phyloP scores from a whole-genome alignment of 2,113 vertebrate species.

The Bothrops jararaca region DNA sequence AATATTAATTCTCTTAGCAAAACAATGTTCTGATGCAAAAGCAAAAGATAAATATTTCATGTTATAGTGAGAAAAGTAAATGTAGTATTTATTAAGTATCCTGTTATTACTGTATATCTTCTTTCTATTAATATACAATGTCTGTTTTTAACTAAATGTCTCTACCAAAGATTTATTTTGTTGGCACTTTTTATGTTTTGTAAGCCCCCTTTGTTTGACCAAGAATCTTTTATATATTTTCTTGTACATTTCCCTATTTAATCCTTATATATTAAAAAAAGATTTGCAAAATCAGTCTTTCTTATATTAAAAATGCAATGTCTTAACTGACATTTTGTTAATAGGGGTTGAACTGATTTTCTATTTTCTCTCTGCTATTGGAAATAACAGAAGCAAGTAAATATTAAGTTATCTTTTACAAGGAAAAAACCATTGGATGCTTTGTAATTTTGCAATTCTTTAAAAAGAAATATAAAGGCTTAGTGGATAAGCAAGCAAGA shows the following conservation, averaged over 20 bases:
- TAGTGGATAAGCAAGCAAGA: not conserved
- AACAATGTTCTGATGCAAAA: slow-evolving; percentile 8
- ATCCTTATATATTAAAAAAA: slow-evolving; percentile 71
- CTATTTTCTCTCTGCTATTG: not conserved
- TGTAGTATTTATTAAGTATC: not conserved
- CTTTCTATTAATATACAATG: slow-evolving; percentile 33
- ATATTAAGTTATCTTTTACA: not conserved
- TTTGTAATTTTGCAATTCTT: not conserved
- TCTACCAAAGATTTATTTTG: slow-evolving; percentile 71
- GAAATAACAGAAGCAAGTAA: not conserved
- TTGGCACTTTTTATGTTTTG: slow-evolving; percentile 37
- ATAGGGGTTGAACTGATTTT: not conserved
- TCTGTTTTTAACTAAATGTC: slow-evolving; percentile 50
- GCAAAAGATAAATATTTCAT: slow-evolving; percentile 16
- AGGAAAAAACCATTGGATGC: not conserved
- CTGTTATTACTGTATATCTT: slow-evolving; percentile 10
- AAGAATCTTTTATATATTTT: slow-evolving; percentile 42
- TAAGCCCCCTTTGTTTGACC: slow-evolving; percentile 45
- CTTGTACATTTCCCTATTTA: slow-evolving; percentile 54
- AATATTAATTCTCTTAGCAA: not conserved
- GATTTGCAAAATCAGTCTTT: slow-evolving; percentile 59
- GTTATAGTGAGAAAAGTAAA: not conserved
- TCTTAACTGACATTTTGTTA: not conserved
- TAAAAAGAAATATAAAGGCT: not conserved
- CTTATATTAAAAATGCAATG: not conserved